Conservation (phyloP, 37 sponge, comb jelly and placozoan species). For the Agelas oroides region DNA sequence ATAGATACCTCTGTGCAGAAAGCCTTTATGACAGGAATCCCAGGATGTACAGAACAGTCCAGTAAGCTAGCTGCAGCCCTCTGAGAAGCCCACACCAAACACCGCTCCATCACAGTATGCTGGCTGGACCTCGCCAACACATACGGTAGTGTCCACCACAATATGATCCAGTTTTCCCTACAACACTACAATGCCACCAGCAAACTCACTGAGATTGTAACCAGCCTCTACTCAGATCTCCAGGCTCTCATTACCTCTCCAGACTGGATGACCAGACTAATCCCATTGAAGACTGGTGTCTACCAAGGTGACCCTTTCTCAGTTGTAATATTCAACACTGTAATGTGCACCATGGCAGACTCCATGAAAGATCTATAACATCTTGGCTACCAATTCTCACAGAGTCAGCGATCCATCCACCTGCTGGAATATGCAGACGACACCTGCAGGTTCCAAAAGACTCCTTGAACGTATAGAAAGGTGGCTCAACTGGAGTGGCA, state of each 20-base stretch:
- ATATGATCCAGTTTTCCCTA: constrained; percentile 5
- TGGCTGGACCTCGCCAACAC: constrained; percentile 38
- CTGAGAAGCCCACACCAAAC: constrained; percentile 10
- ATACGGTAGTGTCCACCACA: constrained; percentile 34
- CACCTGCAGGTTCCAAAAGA: constrained; percentile 8
- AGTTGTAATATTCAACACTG: constrained; percentile 30
- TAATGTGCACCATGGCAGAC: constrained; percentile 31
- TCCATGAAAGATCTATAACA: not conserved
- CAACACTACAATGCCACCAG: constrained; percentile 12
- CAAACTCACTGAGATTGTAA: not conserved
- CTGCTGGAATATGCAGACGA: constrained; percentile 50
- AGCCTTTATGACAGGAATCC: no score
- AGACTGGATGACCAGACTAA: not conserved
- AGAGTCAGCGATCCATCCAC: not conserved
- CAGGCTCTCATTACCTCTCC: not conserved
- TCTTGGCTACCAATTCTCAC: constrained; percentile 8
- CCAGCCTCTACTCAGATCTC: constrained; percentile 1
- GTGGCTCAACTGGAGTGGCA: constrained; percentile 40
- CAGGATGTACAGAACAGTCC: not conserved
- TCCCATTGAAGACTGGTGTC: constrained; percentile 10
- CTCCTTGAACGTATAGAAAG: not conserved
- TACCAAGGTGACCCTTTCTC: constrained; percentile 43
- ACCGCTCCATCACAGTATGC: constrained; percentile 1
- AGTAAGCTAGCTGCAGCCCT: not conserved
- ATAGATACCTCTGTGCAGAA: no score